Percentiles rank a stretch among this genome's conserved stretches.
Evolutionary conservation across 2,888 invertebrate genomes (phyloP).

Genomic region (Lepidochrysops patricia): DNA sequence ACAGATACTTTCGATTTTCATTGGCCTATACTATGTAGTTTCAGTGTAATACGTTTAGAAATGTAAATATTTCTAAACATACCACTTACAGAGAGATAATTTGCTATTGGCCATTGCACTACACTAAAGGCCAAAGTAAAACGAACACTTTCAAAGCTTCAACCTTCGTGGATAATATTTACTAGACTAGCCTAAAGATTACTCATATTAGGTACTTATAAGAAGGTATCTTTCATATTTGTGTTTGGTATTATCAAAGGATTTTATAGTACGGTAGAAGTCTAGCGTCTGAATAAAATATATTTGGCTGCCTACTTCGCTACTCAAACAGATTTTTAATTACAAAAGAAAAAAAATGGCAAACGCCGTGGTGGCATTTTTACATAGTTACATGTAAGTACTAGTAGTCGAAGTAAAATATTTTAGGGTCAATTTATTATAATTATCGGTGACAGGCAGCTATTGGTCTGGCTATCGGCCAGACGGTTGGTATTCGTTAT

Average conservation of each 20-base stretch:
- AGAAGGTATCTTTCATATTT: too few relatives aligned
- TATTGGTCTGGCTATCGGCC: not conserved
- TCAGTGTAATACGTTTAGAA: not conserved
- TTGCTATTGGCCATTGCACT: slow-evolving; percentile 8
- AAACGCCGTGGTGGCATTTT: too few relatives aligned
- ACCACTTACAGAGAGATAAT: not conserved
- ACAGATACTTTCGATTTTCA: not conserved
- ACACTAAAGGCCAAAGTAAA: slow-evolving; percentile 7
- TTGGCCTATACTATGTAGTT: not conserved
- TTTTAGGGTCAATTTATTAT: not conserved
- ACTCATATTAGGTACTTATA: not conserved
- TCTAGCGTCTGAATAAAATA: too few relatives aligned
- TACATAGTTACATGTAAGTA: not conserved
- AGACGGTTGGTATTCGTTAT: not conserved
- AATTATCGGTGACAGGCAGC: not conserved
- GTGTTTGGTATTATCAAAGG: too few relatives aligned
- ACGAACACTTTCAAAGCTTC: too few relatives aligned
- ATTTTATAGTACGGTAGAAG: too few relatives aligned
- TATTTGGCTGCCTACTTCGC: too few relatives aligned
- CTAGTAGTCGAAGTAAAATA: not conserved
- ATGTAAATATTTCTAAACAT: not conserved
- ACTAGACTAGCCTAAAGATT: not conserved
- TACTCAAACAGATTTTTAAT: too few relatives aligned
- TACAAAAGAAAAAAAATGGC: too few relatives aligned
- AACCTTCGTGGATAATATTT: not conserved